Base-by-base conservation (phyloP, 2,888 invertebrate species). In the Oegoconia quadripuncta region DNA sequence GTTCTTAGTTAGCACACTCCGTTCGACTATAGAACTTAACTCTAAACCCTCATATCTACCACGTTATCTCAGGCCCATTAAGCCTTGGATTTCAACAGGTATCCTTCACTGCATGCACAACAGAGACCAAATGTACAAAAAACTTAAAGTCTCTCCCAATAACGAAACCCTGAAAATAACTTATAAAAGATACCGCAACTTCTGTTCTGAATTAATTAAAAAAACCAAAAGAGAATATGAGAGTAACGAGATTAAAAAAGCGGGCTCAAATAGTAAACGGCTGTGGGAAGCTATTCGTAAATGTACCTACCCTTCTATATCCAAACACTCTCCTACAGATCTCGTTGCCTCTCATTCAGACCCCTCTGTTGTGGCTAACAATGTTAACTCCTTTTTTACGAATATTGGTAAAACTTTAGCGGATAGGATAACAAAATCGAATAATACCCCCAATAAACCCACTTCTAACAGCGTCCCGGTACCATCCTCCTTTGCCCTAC, bases 171-270 rank as follows among this genome's bases (percentile, higher is more conserved):
- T 25, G 1, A 23, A 20, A 23, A 25, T 23, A 2, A 32, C 12
- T n/a, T 22, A 8, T n/a, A 3, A 8, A 8, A 16, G 32, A 9
- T 32, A 32, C 14, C 11, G 33, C 7, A 34, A 34, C 8, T 34
- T 15, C 11, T 25, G 23, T 12, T 25, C 23, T 11, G 3, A 2
- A 2, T 2, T 15, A 4, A 1, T 34, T 5, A 46, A 41, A 38
- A 42, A 28, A n/a, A 2, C 36, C 4, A 46, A 46, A 33, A 15
- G 16, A 11, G 15, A 26, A 1, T 46, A 40, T 27, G 40, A 46
- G 25, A 22, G 14, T 25, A 3, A 25, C 3, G 18, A 39, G 26
- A 12, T 39, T 3, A 9, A 17, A 14, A 17, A 12, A 9, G 34
- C 31, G 1, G 29, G 23, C 5, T 8, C 3, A 2, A 39, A 39